Base-by-base conservation (phyloP, 2,888 invertebrate species). In the Drosophila monieri region DNA sequence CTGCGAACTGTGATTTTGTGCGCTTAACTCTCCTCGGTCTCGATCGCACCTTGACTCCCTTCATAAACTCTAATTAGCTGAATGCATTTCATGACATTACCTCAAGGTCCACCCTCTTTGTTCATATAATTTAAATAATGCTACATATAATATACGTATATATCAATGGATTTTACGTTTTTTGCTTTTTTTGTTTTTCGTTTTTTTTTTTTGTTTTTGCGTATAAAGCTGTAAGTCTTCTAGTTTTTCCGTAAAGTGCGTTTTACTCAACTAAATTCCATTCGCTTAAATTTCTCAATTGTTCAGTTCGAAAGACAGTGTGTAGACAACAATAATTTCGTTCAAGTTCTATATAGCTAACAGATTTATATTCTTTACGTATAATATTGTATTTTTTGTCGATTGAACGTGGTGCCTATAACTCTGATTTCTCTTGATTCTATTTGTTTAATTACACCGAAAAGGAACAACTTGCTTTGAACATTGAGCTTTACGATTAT, bases 161-260 rank as follows among this genome's bases (percentile, higher is more conserved):
- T 65, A 54, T 78, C 65, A 65, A 73, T 84, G 78, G 79, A 87
- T 87, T 77, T 70, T 58, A 71, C 73, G 76, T 61, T 72, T 41
- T 44, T 39, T 39, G 35, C 27, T 25, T 18, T 48, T 47, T 51
- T 23, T 62, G 18, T 46, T 14, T 54, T 25, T 44, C 44, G 25
- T 37, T 47, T 30, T 49, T 21, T 57, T 51, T 27, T 52, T 54
- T 48, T 67, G 1, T 18, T 18, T 52, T 73, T 84, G 85, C 80
- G 77, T 85, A 80, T 89, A 89, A 88, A 88, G 89, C 88, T 87
- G 85, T 88, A 83, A 88, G 89, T 88, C 89, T 89, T 88, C 88
- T 88, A 87, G 81, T 73, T 78, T 72, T 75, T 73, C 47, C 70
- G 68, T 80, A 76, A 76, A 87, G 85, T 85, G 85, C 77, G 57